Conservation (phyloP, 2,113 vertebrate species). For the Ceratotherium simum region DNA sequence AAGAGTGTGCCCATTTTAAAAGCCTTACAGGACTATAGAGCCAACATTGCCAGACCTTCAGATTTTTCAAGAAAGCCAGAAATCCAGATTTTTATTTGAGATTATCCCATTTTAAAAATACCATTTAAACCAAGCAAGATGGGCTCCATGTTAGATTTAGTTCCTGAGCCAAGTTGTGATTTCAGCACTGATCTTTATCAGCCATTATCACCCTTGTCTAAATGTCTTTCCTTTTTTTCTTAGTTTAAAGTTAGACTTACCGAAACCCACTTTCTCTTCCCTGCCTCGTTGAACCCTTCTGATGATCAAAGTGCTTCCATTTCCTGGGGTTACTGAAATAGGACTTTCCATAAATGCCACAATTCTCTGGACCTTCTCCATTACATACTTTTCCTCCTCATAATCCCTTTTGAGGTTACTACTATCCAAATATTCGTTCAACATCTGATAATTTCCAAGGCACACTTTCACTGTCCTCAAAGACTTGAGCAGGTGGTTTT, state of each 20-base stretch:
- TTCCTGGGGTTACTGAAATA: not conserved
- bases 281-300: not conserved
- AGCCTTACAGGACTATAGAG: not conserved
- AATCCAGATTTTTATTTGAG: constrained; percentile 46
- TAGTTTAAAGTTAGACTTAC: not conserved
- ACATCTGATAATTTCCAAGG: not conserved
- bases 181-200: not conserved
- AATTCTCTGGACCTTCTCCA: not conserved
- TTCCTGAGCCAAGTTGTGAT: not conserved
- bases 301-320: not conserved
- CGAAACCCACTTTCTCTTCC: not conserved
- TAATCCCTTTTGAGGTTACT: not conserved
- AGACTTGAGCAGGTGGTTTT: not conserved
- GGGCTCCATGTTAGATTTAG: not conserved
- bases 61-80: constrained; percentile 38
- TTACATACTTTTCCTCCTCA: not conserved
- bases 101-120: constrained; percentile 4
- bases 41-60: constrained; percentile 7
- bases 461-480: not conserved
- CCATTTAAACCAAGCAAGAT: not conserved
- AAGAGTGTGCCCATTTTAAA: not conserved
- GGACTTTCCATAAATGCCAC: not conserved
- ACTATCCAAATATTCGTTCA: accelerated
- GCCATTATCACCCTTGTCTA: not conserved
- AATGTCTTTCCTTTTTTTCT: not conserved